Evolutionary conservation across 2,888 invertebrate genomes (phyloP), one percentile per base, ranked within the genome.

Genomic region (Metopia argyrocephala): DNA sequence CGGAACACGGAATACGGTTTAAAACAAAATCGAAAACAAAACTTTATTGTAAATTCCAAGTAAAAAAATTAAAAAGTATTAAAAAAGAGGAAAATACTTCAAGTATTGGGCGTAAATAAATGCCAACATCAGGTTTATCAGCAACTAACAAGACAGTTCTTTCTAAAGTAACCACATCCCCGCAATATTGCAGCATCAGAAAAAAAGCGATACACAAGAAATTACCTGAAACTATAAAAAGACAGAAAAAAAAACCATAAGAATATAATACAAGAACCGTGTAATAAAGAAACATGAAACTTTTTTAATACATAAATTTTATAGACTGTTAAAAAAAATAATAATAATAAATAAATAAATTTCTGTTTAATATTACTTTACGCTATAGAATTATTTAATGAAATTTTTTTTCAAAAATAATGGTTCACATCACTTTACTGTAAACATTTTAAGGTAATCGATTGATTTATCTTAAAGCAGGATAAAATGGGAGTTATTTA

Each of bases 21-120:
- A n/a, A n/a, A n/a, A n/a, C n/a, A n/a, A n/a, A n/a, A 38, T 38
- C 3, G 38, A 38, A 38, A 38, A 38, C 31, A 38, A 38, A 38
- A 38, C 38, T 38, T 38, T 38, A 38, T 38, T 38, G n/a, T n/a
- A 38, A 38, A 38, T 38, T 38, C 15, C 38, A 12, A 54, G 65
- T 66, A 45, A 27, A 50, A 20, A 31, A 46, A 12, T 65, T 62
- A 15, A 57, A 79, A 71, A 46, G 31, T 57, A 74, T 64, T 68
- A 54, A 5, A 65, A 54, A 74, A 64, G 5, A 48, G 3, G 52
- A 68, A 65, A 54, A 61, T 45, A 28, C 52, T 61, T 62, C 56
- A 76, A 76, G 76, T 71, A 71, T 71, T 75, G 81, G 78, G 78
- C 78, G 78, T 78, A 81, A 80, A 78, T 81, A 78, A 78, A 78